Evolutionary conservation across 2,113 vertebrate genomes (phyloP).

Genomic region (Epinephelus lanceolatus): DNA sequence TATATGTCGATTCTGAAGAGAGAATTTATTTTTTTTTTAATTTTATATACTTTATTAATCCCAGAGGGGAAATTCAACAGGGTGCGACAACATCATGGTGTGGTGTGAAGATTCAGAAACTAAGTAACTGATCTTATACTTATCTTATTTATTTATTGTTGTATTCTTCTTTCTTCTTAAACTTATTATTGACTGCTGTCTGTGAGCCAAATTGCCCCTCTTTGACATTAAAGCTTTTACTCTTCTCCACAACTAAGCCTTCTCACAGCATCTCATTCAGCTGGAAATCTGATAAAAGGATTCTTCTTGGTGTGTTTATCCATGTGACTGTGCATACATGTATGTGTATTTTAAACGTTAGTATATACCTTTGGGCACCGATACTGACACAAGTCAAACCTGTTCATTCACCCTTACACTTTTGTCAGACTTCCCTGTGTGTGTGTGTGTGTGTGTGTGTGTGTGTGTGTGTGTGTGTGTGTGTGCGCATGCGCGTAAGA

Average conservation of each 20-base stretch:
- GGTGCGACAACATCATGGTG: neutral
- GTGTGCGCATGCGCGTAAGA: neutral
- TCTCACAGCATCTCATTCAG: constrained; percentile 5
- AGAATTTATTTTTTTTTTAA: too few relatives aligned
- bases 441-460: neutral
- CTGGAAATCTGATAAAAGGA: constrained; percentile 17
- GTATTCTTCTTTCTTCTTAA: neutral
- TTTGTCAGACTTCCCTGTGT: constrained; percentile 39
- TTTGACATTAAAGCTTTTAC: neutral
- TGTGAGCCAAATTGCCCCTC: neutral
- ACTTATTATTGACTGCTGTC: neutral
- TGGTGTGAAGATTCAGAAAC: neutral
- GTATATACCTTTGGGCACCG: constrained; percentile 38
- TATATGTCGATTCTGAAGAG: neutral
- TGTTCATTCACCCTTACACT: constrained; percentile 60
- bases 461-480: neutral
- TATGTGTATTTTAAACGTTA: constrained; percentile 16
- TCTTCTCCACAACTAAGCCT: neutral
- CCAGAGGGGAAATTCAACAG: too few relatives aligned
- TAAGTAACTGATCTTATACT: too few relatives aligned
- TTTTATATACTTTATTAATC: too few relatives aligned
- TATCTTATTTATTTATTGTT: neutral
- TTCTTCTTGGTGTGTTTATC: neutral
- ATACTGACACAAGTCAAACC: constrained; percentile 70
- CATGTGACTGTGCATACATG: neutral